A percentile compares a stretch with the other conserved stretches of the same genome.
phyloP scores from a whole-genome alignment of 2,888 invertebrate genomes.

The Heliconius erato region DNA sequence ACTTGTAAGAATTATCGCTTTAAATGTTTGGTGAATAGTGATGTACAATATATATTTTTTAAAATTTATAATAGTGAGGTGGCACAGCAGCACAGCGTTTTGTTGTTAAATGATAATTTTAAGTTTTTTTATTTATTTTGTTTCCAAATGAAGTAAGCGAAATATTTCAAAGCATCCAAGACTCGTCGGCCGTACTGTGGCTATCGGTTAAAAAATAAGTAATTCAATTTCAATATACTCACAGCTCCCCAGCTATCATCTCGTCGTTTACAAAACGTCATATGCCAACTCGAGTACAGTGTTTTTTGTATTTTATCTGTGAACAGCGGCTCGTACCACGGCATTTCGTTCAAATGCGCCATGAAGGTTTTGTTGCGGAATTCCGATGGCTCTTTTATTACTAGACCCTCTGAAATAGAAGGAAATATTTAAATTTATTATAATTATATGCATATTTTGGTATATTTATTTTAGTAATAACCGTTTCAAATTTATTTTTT shows the following conservation, averaged over 20 bases:
- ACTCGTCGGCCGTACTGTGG: too few species aligned
- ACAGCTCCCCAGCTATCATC: slow-evolving; percentile 90
- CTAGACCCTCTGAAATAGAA: slow-evolving; percentile 85
- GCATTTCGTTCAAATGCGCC: slow-evolving; percentile 91
- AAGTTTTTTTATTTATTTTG: too few species aligned
- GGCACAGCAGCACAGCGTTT: not conserved
- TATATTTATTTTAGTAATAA: too few species aligned
- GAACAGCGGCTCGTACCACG: slow-evolving; percentile 91
- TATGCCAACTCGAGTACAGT: slow-evolving; percentile 91
- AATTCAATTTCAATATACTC: slow-evolving; percentile 69
- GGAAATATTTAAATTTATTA: not conserved
- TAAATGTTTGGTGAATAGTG: not conserved
- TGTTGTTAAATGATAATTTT: too few species aligned
- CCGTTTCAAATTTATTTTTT: too few species aligned
- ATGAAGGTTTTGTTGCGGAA: slow-evolving; percentile 92
- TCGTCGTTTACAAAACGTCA: slow-evolving; percentile 90
- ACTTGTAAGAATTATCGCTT: not conserved
- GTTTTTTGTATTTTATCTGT: slow-evolving; percentile 91
- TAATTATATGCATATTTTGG: too few species aligned
- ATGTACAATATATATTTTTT: too few species aligned
- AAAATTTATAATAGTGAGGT: too few species aligned
- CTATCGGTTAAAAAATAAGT: not conserved
- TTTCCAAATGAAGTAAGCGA: too few species aligned
- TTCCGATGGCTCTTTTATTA: slow-evolving; percentile 92
- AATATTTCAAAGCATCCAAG: not conserved